phyloP scores from a whole-genome alignment of 1,140 invertebrate genomes.

The Leptopilina clavipes region DNA sequence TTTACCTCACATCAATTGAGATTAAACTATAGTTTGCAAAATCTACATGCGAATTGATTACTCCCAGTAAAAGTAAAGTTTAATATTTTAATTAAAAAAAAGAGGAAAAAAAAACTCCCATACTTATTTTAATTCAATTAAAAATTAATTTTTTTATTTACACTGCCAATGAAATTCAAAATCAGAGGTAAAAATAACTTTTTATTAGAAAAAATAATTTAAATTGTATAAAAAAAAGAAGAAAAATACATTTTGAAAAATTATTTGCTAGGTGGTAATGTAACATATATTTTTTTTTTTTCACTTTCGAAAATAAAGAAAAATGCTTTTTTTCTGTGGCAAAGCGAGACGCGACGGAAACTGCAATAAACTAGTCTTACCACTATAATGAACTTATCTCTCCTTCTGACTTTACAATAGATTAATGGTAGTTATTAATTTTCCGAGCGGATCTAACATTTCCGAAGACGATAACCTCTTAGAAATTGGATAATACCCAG shows the following conservation, averaged over 20 bases:
- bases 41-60: background rate
- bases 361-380: background rate
- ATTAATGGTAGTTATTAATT: constrained; percentile 13
- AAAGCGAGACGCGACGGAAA: background rate
- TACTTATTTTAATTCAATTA: no score
- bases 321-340: background rate
- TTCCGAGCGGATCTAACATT: background rate
- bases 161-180: no score
- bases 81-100: no score
- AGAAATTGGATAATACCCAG: background rate
- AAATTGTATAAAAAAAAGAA: no score
- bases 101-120: no score
- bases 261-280: no score
- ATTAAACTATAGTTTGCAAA: background rate
- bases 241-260: no score
- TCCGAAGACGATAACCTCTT: background rate
- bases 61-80: background rate
- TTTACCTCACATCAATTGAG: background rate
- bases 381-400: background rate
- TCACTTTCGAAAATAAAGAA: no score
- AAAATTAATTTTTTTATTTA: no score
- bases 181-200: no score
- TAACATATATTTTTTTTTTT: no score
- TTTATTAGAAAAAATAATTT: no score
- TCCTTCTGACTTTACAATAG: background rate